Base-by-base conservation (phyloP, 2,113 vertebrate species). In the Carassius gibelio region DNA sequence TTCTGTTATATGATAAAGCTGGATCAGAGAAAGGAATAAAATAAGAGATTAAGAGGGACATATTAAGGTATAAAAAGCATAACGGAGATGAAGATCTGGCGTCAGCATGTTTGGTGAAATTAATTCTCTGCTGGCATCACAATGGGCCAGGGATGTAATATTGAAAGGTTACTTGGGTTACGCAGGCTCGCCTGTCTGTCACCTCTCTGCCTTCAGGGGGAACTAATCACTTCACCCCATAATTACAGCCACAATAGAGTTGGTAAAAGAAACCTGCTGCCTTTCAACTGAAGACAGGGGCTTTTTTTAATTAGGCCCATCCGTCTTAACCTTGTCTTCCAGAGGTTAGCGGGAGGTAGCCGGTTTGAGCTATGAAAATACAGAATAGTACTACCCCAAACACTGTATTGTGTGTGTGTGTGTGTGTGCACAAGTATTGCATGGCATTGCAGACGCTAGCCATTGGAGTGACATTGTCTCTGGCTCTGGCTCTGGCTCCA, bases 81-180 rank as follows among this genome's bases (percentile, higher is more conserved):
- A 66, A 50, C 11, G 9, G 23, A n/a, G 19, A 74, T 34, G 59
- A 89, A 86, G 91, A 92, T 88, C 87, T 64, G 87, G n/a, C 71
- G 23, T 72, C 48, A 79, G 77, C 82, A 86, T 82, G 88, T 78
- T 84, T 88, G 92, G 90, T 91, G 90, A 94, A 94, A 94, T 95
- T 93, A 94, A 92, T 90, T 88, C 85, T 86, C 74, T 17, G 88
- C 87, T 77, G 89, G 91, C 89, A 91, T 91, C 91, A 95, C 92
- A 94, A 94, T 91, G 85, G 92, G 84, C 88, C 91, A 91, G 88
- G 91, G 92, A 93, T 94, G 94, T 94, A 93, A 94, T 92, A 93
- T 89, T 92, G 91, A 94, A 95, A 94, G 92, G 91, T 94, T 94
- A 93, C 95, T 95, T 94, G 91, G 93, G 94, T 95, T 95, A 94